Evolutionary conservation across 2,888 invertebrate genomes (phyloP).

Genomic region (Lycia hirtaria): DNA sequence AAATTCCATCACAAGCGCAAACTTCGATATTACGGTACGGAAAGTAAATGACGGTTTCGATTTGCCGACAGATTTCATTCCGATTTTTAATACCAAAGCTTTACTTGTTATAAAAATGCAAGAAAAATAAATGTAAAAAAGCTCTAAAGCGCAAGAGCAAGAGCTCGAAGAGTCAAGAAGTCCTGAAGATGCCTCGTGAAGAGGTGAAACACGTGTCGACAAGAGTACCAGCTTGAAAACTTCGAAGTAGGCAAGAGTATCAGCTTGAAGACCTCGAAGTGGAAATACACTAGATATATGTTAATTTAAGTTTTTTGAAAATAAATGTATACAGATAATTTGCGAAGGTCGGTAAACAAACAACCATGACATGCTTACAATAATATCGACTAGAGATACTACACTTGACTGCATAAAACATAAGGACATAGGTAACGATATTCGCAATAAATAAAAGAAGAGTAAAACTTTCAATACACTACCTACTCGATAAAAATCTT

Average conservation of each 20-base stretch:
- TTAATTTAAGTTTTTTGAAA: too few species aligned
- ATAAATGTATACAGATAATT: conserved; percentile 21
- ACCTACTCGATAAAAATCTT: conserved; percentile 48
- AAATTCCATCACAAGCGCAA: conserved; percentile 35
- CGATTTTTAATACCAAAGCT: not conserved
- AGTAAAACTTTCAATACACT: conserved; percentile 47
- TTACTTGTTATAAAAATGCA: not conserved
- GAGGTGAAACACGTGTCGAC: too few species aligned
- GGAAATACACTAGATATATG: too few species aligned
- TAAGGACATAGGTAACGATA: conserved; percentile 31
- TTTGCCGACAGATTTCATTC: not conserved
- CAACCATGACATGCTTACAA: conserved; percentile 37
- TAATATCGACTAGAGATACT: conserved; percentile 22
- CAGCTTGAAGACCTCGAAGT: too few species aligned
- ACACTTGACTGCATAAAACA: conserved; percentile 34
- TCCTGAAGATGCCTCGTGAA: too few species aligned
- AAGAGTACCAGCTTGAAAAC: too few species aligned
- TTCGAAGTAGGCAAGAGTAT: too few species aligned
- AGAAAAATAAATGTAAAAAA: too few species aligned
- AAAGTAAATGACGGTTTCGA: conserved; percentile 7
- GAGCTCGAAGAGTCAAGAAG: too few species aligned
- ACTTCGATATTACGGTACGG: conserved; percentile 41
- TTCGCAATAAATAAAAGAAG: conserved; percentile 41
- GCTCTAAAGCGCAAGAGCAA: too few species aligned
- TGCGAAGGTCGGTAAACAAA: conserved; percentile 24